These are phyloP conservation scores for Platanista minor DNA, from an alignment of 2,113 vertebrate species.

Conservation along the genomic window DNA sequence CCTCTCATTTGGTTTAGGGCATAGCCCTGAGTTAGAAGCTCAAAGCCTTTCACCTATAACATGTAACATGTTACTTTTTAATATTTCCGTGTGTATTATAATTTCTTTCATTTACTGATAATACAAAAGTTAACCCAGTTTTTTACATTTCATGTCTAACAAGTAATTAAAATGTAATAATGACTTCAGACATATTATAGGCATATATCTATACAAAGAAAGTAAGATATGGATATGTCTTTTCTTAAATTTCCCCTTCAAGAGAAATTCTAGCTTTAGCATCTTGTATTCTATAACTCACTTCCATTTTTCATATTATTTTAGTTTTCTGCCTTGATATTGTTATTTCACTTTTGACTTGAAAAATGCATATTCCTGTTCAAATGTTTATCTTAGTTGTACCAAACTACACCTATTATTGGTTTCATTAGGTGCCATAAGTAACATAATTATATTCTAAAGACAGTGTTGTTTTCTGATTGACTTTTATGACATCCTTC, in stretches of 20 bases:
- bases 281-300: background rate
- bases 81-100: background rate
- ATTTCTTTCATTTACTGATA: background rate
- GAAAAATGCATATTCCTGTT: background rate
- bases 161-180: background rate
- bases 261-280: background rate
- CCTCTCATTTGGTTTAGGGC: background rate
- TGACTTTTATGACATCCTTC: background rate
- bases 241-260: background rate
- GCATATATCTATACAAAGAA: background rate
- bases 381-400: background rate
- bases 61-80: background rate
- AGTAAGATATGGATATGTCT: background rate
- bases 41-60: background rate
- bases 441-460: background rate
- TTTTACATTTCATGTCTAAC: background rate
- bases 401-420: background rate
- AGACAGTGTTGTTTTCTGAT: background rate
- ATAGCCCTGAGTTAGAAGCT: background rate
- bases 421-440: background rate
- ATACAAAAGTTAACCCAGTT: background rate
- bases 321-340: background rate
- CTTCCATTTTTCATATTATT: background rate
- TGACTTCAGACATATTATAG: background rate
- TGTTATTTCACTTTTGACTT: background rate